Percentiles rank a stretch among this genome's conserved stretches.
Evolutionary conservation across 2,888 invertebrate genomes (phyloP).

Genomic region (Anticlea derivata): DNA sequence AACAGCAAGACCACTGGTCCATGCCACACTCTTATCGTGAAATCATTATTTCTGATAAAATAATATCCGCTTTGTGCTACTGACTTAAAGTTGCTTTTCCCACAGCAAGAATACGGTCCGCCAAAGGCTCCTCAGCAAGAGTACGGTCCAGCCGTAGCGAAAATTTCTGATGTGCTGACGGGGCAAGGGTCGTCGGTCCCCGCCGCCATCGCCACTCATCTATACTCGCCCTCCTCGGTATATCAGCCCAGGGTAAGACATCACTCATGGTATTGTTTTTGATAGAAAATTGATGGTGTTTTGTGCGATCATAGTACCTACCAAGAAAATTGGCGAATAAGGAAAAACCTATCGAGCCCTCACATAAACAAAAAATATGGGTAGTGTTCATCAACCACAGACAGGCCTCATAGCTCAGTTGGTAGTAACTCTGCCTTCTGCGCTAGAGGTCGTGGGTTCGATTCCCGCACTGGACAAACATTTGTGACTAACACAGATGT

Average conservation of each 20-base stretch:
- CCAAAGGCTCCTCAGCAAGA: constrained; percentile 17
- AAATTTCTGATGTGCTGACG: constrained; percentile 71
- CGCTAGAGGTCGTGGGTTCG: too few species aligned
- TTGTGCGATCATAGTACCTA: too few species aligned
- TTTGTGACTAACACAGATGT: too few species aligned
- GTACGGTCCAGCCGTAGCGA: constrained; percentile 45
- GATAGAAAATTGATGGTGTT: background rate
- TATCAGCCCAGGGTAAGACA: constrained; percentile 65
- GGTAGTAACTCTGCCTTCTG: too few species aligned
- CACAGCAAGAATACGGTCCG: constrained; percentile 34
- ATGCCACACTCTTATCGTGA: too few species aligned
- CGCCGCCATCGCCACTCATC: constrained; percentile 64
- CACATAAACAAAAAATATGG: too few species aligned
- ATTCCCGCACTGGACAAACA: too few species aligned
- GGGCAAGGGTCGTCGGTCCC: constrained; percentile 61
- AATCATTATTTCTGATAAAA: background rate
- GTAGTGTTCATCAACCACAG: too few species aligned
- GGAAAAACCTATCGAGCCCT: too few species aligned
- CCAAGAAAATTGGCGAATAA: too few species aligned
- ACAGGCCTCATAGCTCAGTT: too few species aligned
- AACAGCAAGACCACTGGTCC: too few species aligned
- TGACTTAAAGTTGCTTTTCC: constrained; percentile 5
- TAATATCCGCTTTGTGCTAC: background rate
- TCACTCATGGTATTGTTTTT: background rate
- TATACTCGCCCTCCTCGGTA: constrained; percentile 63